These are phyloP conservation scores for Pelodiscus sinensis DNA, from an alignment of 2,113 vertebrate genomes.

Conservation along the genomic window DNA sequence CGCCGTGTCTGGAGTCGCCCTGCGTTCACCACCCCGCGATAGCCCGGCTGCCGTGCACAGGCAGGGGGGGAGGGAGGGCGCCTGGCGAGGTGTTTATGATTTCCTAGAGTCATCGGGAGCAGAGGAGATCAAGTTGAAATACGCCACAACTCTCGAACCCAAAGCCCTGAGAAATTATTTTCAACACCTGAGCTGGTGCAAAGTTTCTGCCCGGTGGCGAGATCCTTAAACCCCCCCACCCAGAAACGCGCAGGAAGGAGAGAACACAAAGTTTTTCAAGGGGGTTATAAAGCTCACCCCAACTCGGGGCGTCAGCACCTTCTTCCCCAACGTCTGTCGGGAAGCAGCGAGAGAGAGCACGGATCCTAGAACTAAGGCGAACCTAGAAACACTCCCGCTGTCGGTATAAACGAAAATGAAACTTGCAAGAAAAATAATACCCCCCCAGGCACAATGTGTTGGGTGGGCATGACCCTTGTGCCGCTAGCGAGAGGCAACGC, in stretches of 20 bases:
- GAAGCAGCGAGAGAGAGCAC: neutral
- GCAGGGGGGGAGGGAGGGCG: neutral
- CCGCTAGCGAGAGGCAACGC: neutral
- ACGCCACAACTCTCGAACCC: slow-evolving; percentile 53
- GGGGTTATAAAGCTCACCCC: neutral
- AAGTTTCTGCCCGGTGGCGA: slow-evolving; percentile 33
- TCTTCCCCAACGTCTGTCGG: neutral
- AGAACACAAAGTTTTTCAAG: neutral
- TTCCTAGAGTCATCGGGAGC: slow-evolving; percentile 13
- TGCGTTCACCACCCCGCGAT: neutral
- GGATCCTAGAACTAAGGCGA: neutral
- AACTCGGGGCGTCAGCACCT: neutral
- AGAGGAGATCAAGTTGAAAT: slow-evolving; percentile 51
- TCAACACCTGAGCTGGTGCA: slow-evolving; percentile 9
- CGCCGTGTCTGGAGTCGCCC: neutral
- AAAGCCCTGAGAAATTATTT: slow-evolving; percentile 29
- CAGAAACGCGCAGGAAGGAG: neutral
- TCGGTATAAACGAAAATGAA: neutral
- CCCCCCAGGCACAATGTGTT: too few species aligned
- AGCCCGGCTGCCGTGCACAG: neutral
- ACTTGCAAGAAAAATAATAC: too few species aligned
- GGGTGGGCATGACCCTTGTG: neutral
- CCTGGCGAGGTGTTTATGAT: neutral
- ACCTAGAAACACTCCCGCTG: neutral
- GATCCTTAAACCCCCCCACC: neutral